Evolutionary conservation across 2,888 invertebrate genomes (phyloP).

Genomic region (Drosophila monieri): DNA sequence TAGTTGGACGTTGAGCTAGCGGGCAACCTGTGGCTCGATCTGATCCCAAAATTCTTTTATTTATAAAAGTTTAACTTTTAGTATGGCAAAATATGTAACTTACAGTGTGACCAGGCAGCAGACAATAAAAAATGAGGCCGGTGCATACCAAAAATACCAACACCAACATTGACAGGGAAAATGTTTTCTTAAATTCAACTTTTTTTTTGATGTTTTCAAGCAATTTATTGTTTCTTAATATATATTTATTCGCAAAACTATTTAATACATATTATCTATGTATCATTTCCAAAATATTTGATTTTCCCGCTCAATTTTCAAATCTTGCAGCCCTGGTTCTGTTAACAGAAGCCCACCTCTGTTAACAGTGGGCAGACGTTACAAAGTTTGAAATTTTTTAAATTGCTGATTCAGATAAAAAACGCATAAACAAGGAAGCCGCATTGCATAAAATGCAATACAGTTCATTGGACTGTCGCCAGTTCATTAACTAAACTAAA

Average conservation of each 20-base stretch:
- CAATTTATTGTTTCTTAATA: too few species aligned
- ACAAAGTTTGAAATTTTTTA: constrained; percentile 27
- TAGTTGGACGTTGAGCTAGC: neutral
- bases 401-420: constrained; percentile 32
- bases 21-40: constrained; percentile 12
- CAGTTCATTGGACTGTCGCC: constrained; percentile 32
- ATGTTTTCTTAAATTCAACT: neutral
- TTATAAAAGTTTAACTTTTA: constrained; percentile 23
- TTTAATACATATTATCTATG: neutral
- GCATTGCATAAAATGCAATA: neutral
- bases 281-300: too few species aligned
- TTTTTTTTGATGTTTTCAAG: neutral
- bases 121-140: neutral
- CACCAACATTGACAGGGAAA: neutral
- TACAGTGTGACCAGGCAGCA: constrained; percentile 9
- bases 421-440: constrained; percentile 19
- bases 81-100: constrained; percentile 15
- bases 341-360: neutral
- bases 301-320: neutral
- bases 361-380: constrained; percentile 8
- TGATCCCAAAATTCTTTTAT: constrained; percentile 15
- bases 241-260: neutral
- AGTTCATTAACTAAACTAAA: constrained; percentile 51
- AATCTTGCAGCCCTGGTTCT: neutral
- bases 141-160: neutral